Percentiles rank a stretch among this genome's conserved stretches.
phyloP scores from a whole-genome alignment of 1,140 invertebrate genomes.

The Phthorimaea operculella region DNA sequence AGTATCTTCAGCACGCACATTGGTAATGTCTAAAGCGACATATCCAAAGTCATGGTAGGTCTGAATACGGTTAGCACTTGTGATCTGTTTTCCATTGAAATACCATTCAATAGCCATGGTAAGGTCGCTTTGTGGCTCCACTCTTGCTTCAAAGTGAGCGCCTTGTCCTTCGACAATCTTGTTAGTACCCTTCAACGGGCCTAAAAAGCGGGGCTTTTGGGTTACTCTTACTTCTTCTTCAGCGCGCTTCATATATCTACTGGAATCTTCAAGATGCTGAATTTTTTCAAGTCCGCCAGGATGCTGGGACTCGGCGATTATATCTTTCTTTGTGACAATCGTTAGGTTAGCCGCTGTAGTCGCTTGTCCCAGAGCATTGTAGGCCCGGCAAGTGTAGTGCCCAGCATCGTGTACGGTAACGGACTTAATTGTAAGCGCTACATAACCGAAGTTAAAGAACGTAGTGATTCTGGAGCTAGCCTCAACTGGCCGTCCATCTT shows the following conservation, averaged over 20 bases:
- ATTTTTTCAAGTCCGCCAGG: conserved; percentile 89
- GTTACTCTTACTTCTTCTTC: conserved; percentile 81
- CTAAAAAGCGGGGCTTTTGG: conserved; percentile 86
- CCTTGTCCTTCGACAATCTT: conserved; percentile 96
- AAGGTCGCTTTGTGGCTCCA: conserved; percentile 92
- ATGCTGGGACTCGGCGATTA: conserved; percentile 88
- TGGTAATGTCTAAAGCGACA: conserved; percentile 92
- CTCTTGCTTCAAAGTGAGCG: conserved; percentile 95
- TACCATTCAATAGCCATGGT: conserved; percentile 92
- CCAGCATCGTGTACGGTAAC: conserved; percentile 92
- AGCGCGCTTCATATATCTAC: conserved; percentile 71
- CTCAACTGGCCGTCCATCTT: conserved; percentile 90
- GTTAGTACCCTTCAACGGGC: conserved; percentile 88
- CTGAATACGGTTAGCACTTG: conserved; percentile 86
- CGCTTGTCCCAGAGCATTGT: conserved; percentile 89
- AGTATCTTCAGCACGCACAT: conserved; percentile 86
- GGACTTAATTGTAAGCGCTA: conserved; percentile 95
- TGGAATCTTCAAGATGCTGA: conserved; percentile 87
- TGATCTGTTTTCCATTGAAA: conserved; percentile 87
- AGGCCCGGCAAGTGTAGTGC: conserved; percentile 89
- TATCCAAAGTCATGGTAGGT: conserved; percentile 97
- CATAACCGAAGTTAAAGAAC: conserved; percentile 97
- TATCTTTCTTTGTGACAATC: conserved; percentile 86
- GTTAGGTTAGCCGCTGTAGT: conserved; percentile 89
- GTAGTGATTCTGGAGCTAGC: conserved; percentile 93